Evolutionary conservation across 2,113 vertebrate species (phyloP).

Genomic region (Sebastes schlegelii): DNA sequence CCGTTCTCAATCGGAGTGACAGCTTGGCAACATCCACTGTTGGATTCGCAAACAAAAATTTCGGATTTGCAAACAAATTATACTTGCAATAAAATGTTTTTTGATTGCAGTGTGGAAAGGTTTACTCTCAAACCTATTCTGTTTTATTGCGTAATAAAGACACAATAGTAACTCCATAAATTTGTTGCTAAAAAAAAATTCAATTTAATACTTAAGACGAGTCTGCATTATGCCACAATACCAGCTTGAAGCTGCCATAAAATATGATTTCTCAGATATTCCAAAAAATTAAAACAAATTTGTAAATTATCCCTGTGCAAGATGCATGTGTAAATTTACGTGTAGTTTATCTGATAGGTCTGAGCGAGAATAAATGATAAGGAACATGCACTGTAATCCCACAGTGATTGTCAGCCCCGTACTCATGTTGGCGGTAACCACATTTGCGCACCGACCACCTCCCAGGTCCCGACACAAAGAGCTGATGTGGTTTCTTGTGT

Average conservation of each 20-base stretch:
- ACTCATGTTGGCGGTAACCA: slow-evolving; percentile 35
- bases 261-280: slow-evolving; percentile 47
- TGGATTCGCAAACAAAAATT: too few relatives aligned
- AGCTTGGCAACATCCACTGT: too few relatives aligned
- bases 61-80: too few relatives aligned
- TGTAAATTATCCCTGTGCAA: slow-evolving; percentile 66
- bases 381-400: slow-evolving; percentile 56
- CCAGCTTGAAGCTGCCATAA: slow-evolving; percentile 69
- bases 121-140: too few relatives aligned
- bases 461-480: slow-evolving; percentile 55
- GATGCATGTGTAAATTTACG: slow-evolving; percentile 67
- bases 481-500: slow-evolving; percentile 53
- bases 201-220: slow-evolving; percentile 18
- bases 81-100: too few relatives aligned
- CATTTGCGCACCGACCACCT: slow-evolving; percentile 52
- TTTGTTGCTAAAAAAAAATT: slow-evolving; percentile 30
- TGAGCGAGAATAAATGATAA: slow-evolving; percentile 41
- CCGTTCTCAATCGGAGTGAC: too few relatives aligned
- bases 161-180: background rate
- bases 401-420: slow-evolving; percentile 45
- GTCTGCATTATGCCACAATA: slow-evolving; percentile 55
- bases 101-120: too few relatives aligned
- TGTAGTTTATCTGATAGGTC: slow-evolving; percentile 57
- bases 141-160: too few relatives aligned
- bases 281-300: slow-evolving; percentile 2